Conservation (phyloP, 2,113 vertebrate genomes). For the Heterotis niloticus region DNA sequence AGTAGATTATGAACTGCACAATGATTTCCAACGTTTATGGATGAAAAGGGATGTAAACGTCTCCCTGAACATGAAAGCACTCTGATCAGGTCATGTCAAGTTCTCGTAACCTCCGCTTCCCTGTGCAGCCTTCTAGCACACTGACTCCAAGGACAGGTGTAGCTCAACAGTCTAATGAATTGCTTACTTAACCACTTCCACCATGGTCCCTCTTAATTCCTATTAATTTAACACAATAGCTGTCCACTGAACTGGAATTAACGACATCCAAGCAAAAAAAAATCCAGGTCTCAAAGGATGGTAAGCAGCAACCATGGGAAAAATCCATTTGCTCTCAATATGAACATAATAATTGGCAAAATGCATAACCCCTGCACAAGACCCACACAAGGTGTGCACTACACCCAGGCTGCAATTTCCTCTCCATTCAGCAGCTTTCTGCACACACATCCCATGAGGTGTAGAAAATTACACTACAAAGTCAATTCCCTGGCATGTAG, state of each 20-base stretch:
- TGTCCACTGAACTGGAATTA: slow-evolving; percentile 66
- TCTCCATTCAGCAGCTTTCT: slow-evolving; percentile 75
- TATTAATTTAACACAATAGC: slow-evolving; percentile 74
- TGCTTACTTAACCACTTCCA: slow-evolving; percentile 73
- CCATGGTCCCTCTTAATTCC: slow-evolving; percentile 62
- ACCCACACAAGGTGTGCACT: slow-evolving; percentile 71
- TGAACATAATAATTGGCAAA: slow-evolving; percentile 71
- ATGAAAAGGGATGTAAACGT: neutral
- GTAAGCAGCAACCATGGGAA: slow-evolving; percentile 63
- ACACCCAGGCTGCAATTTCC: slow-evolving; percentile 74
- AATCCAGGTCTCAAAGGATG: slow-evolving; percentile 54
- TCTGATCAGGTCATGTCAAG: neutral
- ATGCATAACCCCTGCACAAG: slow-evolving; percentile 75
- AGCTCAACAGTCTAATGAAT: slow-evolving; percentile 62
- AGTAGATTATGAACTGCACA: neutral
- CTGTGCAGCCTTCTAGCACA: neutral
- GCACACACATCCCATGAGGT: slow-evolving; percentile 63
- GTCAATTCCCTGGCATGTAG: slow-evolving; percentile 62
- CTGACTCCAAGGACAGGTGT: slow-evolving; percentile 9
- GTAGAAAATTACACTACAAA: slow-evolving; percentile 68
- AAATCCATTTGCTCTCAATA: slow-evolving; percentile 64
- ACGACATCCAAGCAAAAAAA: slow-evolving; percentile 61
- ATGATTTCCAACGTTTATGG: neutral
- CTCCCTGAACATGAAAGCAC: neutral
- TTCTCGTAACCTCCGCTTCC: neutral